A percentile compares a stretch with the other conserved stretches of the same genome.
phyloP scores from a whole-genome alignment of 2,888 invertebrate genomes.

The Pristionchus maxplancki region DNA sequence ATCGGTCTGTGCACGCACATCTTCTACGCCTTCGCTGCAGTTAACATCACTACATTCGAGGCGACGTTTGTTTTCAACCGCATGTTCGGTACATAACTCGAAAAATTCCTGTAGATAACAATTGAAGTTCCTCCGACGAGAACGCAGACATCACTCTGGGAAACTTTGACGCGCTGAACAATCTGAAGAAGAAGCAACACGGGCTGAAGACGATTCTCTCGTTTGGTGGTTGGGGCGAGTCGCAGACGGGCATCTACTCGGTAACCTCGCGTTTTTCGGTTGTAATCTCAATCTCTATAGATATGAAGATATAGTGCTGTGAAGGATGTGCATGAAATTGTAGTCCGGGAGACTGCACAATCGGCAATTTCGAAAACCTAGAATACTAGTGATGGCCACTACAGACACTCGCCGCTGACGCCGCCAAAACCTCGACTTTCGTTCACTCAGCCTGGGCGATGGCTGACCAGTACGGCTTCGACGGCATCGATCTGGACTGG shows the following conservation, averaged over 20 bases:
- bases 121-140: background rate
- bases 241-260: background rate
- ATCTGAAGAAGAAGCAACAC: background rate
- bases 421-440: background rate
- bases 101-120: no score
- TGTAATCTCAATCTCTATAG: background rate
- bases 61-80: background rate
- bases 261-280: background rate
- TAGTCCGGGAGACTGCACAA: no score
- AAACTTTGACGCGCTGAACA: background rate
- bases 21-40: conserved; percentile 95
- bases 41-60: background rate
- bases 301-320: no score
- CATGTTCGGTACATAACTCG: no score
- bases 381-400: background rate
- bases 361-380: no score
- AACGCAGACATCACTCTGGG: background rate
- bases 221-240: conserved; percentile 37
- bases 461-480: conserved; percentile 27
- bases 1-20: conserved; percentile 92
- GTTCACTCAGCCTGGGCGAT: conserved; percentile 26
- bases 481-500: conserved; percentile 45
- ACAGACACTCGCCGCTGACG: conserved; percentile 4
- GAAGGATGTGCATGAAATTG: no score
- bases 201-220: conserved; percentile 39